Evolutionary conservation across 2,888 invertebrate species (phyloP), one percentile per base, ranked within the genome.

Genomic region (Chouioia cunea): DNA sequence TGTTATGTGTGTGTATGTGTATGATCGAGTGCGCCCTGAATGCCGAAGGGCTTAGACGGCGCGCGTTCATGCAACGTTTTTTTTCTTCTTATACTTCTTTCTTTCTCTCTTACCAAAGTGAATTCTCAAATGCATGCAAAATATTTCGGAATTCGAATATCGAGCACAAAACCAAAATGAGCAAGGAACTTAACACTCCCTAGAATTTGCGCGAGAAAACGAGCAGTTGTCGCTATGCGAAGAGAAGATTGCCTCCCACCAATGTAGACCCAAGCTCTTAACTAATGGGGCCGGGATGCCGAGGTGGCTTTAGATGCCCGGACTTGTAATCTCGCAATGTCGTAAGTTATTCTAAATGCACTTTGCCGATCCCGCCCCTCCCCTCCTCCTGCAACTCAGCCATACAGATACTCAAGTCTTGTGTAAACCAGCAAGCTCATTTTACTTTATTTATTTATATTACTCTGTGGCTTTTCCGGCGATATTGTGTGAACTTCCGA

Each of bases 281-380:
- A 83, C 83, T 82, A 83, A 83, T 83, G 82, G 79, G 75, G 67
- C 74, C 73, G 73, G 73, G 73, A 74, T 74, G 73, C 71, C 54
- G 50, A 80, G 81, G 80, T 80, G 80, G 80, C 80, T 83, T 83
- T 82, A 83, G 80, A 78, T 79, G 50, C 48, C 47, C 77, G 81
- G 83, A 82, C 84, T 83, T 83, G 84, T 84, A 84, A 84, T 84
- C 84, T 84, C 82, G 79, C 79, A 81, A 84, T 80, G 83, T 79
- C 79, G 81, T 83, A 83, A 83, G 82, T 84, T 84, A 84, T 84
- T 84, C 83, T 81, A 82, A 84, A 84, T 83, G 83, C 82, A 82
- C 83, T 82, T 59, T 27, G 52, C 46, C 54, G 74, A 66, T n/a
- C 18, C 56, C 18, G 8, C 18, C 18, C 22, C 16, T n/a, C 15